Base-by-base conservation (phyloP, 2,888 invertebrate species). In the Trachelus iudaicus region DNA sequence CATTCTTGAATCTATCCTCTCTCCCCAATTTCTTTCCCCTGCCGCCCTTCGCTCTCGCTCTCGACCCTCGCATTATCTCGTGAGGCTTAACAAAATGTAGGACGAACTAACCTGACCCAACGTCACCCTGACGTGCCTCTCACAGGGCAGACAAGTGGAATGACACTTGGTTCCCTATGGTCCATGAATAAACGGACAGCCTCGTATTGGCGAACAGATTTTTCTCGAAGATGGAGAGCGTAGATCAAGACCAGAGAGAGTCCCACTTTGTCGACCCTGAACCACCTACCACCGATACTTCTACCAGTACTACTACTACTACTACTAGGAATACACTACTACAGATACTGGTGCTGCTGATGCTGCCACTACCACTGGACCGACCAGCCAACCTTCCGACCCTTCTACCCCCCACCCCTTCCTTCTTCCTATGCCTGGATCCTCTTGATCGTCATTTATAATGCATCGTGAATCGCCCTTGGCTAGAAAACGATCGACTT, bases 201-300 rank as follows among this genome's bases (percentile, higher is more conserved):
- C 34, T 71, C 71, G 31, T 34, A 71, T 71, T 15, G 71, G 34
- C 34, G 31, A 34, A 81, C 81, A 83, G 84, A 87, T 87, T 86
- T 87, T 86, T 87, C 85, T 81, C 75, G 74, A 80, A 83, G 85
- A 87, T 85, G 81, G 86, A 79, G 83, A 82, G 80, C 82, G 82
- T 86, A 86, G 85, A 87, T 87, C 87, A 87, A 83, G 80, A 56
- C 56, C 23, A 56, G 77, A 75, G 79, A 81, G 81, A 83, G 83
- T 82, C 79, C 82, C 82, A 85, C 85, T 87, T 87, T 86, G 85
- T 86, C 83, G 82, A 80, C 74, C 77, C 73, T n/a, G 12, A 13
- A 78, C 75, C 68, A 74, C 78, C 71, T 76, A 71, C 71, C 2
- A 31, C 71, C 9, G 12, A 33, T 13, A 71, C 71, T 34, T 3